Percentiles rank a stretch among this genome's conserved stretches.
phyloP scores from a whole-genome alignment of 2,113 vertebrate genomes.

The Sinosuthora webbiana region DNA sequence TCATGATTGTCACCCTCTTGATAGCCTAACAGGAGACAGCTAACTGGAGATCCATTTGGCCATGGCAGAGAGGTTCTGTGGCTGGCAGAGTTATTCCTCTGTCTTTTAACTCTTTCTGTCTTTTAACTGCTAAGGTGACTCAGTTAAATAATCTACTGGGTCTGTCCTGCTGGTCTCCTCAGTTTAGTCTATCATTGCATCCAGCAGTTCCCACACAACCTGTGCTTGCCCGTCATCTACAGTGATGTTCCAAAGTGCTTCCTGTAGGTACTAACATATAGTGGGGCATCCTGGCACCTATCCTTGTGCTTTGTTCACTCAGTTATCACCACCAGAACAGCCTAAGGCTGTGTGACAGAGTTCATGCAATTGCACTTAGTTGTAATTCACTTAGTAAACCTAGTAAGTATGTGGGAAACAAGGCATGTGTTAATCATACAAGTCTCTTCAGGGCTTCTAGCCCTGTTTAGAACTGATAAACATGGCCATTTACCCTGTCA shows the following conservation, averaged over 20 bases:
- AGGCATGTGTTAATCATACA: background rate
- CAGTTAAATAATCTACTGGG: conserved; percentile 42
- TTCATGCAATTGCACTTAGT: background rate
- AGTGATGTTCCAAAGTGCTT: background rate
- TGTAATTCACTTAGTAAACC: background rate
- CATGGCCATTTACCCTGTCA: background rate
- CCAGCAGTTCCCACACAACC: background rate
- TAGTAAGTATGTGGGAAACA: background rate
- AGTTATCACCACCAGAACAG: background rate
- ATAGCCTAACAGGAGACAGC: background rate
- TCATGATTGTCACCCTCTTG: background rate
- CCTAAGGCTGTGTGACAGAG: background rate
- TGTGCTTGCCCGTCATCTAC: background rate
- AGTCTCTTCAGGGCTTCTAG: background rate
- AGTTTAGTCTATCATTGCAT: conserved; percentile 17
- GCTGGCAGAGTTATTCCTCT: conserved; percentile 18
- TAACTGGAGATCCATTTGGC: background rate
- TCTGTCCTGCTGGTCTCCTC: conserved; percentile 39
- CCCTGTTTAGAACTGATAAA: background rate
- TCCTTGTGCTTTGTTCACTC: background rate
- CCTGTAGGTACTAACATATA: background rate
- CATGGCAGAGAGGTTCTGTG: background rate
- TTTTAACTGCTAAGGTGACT: conserved; percentile 21
- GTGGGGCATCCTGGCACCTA: background rate
- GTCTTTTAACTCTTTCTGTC: background rate